Conservation (phyloP, 2,888 invertebrate genomes). For the Sesia bembeciformis region DNA sequence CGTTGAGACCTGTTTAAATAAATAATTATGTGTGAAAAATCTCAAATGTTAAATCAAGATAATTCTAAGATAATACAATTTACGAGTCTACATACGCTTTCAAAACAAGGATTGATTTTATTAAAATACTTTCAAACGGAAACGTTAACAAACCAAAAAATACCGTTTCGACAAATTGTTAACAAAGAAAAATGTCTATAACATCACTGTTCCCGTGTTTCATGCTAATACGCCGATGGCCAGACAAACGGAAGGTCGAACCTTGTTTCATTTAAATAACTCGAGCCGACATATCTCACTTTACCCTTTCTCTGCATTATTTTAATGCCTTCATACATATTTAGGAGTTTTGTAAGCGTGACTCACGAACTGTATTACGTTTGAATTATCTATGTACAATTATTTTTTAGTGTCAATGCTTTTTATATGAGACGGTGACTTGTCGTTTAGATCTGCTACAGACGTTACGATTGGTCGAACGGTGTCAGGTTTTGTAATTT, state of each 20-base stretch:
- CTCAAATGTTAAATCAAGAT: no score
- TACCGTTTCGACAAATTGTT: constrained; percentile 18
- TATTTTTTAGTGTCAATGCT: constrained; percentile 12
- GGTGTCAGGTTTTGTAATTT: no score
- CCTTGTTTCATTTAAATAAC: constrained; percentile 46
- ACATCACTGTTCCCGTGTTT: constrained; percentile 23
- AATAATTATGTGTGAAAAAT: no score
- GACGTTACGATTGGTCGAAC: no score
- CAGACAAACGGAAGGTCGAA: constrained; percentile 36
- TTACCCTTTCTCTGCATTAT: constrained; percentile 35
- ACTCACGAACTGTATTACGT: constrained; percentile 37
- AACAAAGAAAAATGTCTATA: constrained; percentile 16
- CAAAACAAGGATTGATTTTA: not conserved
- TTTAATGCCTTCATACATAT: constrained; percentile 62
- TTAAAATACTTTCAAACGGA: not conserved
- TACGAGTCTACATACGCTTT: not conserved
- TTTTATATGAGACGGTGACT: not conserved
- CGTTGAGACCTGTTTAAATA: no score
- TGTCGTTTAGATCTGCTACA: no score
- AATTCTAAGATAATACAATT: no score
- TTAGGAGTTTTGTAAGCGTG: constrained; percentile 34
- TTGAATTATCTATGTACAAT: constrained; percentile 24
- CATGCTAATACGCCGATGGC: constrained; percentile 28
- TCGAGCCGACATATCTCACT: constrained; percentile 34
- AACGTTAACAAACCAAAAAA: constrained; percentile 4